Evolutionary conservation across 2,888 invertebrate species (phyloP).

Genomic region (Alviniconcha strummeri): DNA sequence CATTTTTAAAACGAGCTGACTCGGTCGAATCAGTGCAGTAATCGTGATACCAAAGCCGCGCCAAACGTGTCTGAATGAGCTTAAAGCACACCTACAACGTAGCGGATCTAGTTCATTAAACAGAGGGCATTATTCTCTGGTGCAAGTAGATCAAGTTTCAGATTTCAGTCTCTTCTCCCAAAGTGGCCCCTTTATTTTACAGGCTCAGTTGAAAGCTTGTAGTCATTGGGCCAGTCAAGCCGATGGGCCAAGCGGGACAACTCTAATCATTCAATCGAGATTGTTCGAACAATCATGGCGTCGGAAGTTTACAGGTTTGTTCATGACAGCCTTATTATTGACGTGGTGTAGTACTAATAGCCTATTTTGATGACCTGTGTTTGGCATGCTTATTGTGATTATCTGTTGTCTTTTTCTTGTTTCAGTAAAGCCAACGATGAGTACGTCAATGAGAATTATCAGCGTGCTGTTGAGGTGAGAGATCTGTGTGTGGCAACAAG

Average conservation of each 20-base stretch:
- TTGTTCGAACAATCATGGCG: constrained; percentile 33
- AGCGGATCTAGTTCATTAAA: background rate
- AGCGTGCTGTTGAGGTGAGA: constrained; percentile 63
- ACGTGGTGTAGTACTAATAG: too few species aligned
- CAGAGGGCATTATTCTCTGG: too few species aligned
- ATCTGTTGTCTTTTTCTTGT: constrained; percentile 27
- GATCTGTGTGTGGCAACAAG: background rate
- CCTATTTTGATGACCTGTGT: background rate
- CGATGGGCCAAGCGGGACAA: background rate
- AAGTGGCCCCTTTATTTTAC: too few species aligned
- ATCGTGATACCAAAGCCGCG: background rate
- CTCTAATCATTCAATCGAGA: constrained; percentile 3
- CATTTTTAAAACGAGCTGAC: background rate
- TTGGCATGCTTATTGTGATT: too few species aligned
- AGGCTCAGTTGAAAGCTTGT: too few species aligned
- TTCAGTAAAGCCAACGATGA: constrained; percentile 67
- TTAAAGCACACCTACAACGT: background rate
- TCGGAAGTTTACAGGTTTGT: constrained; percentile 27
- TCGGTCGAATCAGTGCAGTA: too few species aligned
- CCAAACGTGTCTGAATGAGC: background rate
- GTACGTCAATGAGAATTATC: constrained; percentile 66
- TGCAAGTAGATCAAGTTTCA: too few species aligned
- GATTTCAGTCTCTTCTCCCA: too few species aligned
- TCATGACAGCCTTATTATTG: background rate
- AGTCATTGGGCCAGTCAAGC: too few species aligned